Conservation (phyloP, 2,797 vertebrate species). For the Pipistrellus nathusii region DNA sequence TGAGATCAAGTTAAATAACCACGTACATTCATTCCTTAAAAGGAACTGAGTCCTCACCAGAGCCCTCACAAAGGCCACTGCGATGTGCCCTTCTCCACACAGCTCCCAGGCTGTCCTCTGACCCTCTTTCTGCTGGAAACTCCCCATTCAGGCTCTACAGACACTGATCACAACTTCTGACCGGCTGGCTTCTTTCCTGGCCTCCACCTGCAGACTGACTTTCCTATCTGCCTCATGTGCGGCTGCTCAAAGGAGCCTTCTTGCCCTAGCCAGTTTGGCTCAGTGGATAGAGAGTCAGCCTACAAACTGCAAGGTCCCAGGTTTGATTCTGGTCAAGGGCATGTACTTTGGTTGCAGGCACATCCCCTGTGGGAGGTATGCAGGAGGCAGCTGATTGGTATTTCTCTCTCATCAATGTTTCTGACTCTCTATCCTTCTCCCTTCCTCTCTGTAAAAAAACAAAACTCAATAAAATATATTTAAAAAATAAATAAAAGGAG, state of each 20-base stretch:
- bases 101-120: not conserved
- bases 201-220: not conserved
- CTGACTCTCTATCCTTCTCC: no score
- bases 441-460: no score
- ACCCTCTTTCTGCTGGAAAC: not conserved
- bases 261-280: no score
- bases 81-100: not conserved
- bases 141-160: rapidly evolving
- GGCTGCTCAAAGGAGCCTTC: not conserved
- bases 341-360: no score
- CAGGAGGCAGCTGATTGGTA: no score
- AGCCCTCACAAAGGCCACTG: not conserved
- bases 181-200: not conserved
- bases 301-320: no score
- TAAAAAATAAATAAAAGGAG: not conserved
- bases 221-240: not conserved
- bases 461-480: no score
- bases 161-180: not conserved
- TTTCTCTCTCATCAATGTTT: no score
- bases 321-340: no score
- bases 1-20: constrained; percentile 47
- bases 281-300: no score
- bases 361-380: no score
- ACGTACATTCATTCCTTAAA: constrained; percentile 73
- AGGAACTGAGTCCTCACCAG: not conserved